Evolutionary conservation across 2,797 vertebrate species (phyloP).

Genomic region (Uromys caudimaculatus): DNA sequence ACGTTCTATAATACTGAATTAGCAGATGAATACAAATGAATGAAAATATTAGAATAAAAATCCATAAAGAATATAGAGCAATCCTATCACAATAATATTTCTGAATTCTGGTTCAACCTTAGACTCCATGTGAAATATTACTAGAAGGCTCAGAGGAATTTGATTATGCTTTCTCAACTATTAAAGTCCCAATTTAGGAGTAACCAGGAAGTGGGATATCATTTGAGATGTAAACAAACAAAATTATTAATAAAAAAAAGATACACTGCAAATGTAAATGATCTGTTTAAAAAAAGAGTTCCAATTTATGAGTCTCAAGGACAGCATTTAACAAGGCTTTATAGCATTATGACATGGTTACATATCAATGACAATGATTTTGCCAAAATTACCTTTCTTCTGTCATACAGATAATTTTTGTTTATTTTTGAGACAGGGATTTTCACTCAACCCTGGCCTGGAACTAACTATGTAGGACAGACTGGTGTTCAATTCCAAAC

Average conservation of each 20-base stretch:
- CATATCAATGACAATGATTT: slow-evolving; percentile 27
- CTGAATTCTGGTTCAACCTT: slow-evolving; percentile 50
- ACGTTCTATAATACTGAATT: slow-evolving; percentile 50
- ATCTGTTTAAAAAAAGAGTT: neutral
- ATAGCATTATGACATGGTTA: neutral
- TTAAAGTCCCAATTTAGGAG: neutral
- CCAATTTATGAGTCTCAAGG: neutral
- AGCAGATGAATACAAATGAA: slow-evolving; percentile 11
- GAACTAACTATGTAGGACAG: neutral
- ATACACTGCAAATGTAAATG: too few species aligned
- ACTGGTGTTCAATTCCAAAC: neutral
- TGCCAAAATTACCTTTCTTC: slow-evolving; percentile 16
- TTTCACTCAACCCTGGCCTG: neutral
- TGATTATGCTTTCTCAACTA: slow-evolving; percentile 50
- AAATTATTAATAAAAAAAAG: too few species aligned
- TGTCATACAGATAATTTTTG: neutral
- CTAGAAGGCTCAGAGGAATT: neutral
- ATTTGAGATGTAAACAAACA: too few species aligned
- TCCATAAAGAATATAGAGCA: slow-evolving; percentile 21
- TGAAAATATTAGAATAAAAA: slow-evolving; percentile 36
- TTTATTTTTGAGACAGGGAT: neutral
- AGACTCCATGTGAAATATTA: neutral
- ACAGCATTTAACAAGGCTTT: slow-evolving; percentile 30
- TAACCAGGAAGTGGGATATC: too few species aligned
- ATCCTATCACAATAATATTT: slow-evolving; percentile 12